A percentile compares a stretch with the other conserved stretches of the same genome.
Evolutionary conservation across 2,797 vertebrate genomes (phyloP).

Genomic region (Natrix natrix): DNA sequence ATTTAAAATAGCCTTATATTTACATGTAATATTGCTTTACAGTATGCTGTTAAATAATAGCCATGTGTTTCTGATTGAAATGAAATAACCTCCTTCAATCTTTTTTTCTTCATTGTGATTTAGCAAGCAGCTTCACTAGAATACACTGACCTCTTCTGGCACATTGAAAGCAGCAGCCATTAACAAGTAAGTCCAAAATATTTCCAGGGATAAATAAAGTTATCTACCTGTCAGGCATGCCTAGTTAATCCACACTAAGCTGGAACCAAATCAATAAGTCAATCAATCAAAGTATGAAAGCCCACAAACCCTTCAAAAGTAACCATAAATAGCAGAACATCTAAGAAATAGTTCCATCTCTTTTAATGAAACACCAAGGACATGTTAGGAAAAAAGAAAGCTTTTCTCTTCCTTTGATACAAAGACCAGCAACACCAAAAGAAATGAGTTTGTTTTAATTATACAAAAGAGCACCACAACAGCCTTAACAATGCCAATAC

Average conservation of each 20-base stretch:
- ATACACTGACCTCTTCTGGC: constrained; percentile 78
- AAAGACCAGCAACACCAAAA: neutral
- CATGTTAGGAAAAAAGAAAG: constrained; percentile 34
- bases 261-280: neutral
- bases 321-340: neutral
- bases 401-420: neutral
- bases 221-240: neutral
- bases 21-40: neutral
- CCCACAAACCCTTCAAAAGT: neutral
- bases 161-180: constrained; percentile 45
- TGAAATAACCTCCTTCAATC: neutral
- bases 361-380: neutral
- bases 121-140: constrained; percentile 57
- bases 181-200: constrained; percentile 9
- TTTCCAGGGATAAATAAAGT: neutral
- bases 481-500: neutral
- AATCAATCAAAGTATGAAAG: neutral
- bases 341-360: neutral
- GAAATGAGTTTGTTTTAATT: neutral
- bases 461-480: neutral
- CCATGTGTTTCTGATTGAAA: neutral
- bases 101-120: constrained; percentile 13
- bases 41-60: neutral
- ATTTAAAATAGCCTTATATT: neutral
- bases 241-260: neutral